A percentile compares a stretch with the other conserved stretches of the same genome.
These are phyloP conservation scores for Ectropis grisescens DNA, from an alignment of 1,140 invertebrate species.

Conservation along the genomic window DNA sequence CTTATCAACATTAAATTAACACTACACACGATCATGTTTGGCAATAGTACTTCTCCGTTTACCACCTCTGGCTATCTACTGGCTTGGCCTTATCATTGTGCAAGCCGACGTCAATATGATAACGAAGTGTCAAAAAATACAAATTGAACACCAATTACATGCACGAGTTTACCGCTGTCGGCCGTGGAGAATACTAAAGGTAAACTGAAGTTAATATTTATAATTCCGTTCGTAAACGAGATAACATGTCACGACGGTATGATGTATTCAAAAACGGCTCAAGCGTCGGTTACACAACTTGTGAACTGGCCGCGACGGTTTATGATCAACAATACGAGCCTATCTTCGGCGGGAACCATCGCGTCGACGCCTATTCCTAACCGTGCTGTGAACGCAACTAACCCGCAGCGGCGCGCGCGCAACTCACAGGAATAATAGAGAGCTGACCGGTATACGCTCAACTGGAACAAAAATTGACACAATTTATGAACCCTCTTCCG, in stretches of 20 bases:
- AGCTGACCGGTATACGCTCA: slow-evolving; percentile 23
- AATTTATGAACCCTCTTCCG: slow-evolving; percentile 35
- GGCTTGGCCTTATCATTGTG: slow-evolving; percentile 10
- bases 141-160: slow-evolving; percentile 12
- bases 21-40: slow-evolving; percentile 6
- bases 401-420: slow-evolving; percentile 49
- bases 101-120: slow-evolving; percentile 12
- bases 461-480: slow-evolving; percentile 40
- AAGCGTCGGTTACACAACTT: slow-evolving; percentile 25
- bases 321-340: slow-evolving; percentile 17
- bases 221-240: slow-evolving; percentile 16
- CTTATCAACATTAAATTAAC: slow-evolving; percentile 2
- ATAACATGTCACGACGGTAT: slow-evolving; percentile 15
- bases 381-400: slow-evolving; percentile 52
- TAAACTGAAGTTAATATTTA: slow-evolving; percentile 13
- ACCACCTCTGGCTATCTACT: slow-evolving; percentile 13
- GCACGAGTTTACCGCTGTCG: slow-evolving; percentile 18
- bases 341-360: slow-evolving; percentile 23
- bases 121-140: slow-evolving; percentile 11
- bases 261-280: slow-evolving; percentile 13
- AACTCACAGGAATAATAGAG: slow-evolving; percentile 33
- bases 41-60: slow-evolving; percentile 8
- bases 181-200: slow-evolving; percentile 18
- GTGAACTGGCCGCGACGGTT: slow-evolving; percentile 8
- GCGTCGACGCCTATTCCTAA: slow-evolving; percentile 50